Conservation (phyloP, 2,797 vertebrate species). For the Xyrichtys novacula region DNA sequence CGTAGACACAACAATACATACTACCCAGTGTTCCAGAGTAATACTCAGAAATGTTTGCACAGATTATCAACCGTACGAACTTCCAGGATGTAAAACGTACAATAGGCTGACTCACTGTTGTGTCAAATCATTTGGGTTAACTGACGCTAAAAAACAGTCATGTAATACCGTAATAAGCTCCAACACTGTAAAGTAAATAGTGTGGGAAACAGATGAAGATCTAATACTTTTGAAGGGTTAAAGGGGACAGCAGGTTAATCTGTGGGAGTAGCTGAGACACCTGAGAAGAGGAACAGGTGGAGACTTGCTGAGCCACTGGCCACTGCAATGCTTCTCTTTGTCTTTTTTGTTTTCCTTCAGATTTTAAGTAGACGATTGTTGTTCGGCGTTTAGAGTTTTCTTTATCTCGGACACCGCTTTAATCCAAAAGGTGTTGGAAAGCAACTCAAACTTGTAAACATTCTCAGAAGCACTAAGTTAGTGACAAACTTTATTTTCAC, state of each 20-base stretch:
- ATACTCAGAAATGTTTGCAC: background rate
- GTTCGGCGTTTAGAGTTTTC: no score
- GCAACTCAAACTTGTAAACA: no score
- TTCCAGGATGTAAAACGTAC: background rate
- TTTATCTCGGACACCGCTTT: no score
- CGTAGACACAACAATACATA: background rate
- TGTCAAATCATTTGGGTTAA: constrained; percentile 30
- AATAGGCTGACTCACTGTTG: constrained; percentile 5
- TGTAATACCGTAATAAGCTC: background rate
- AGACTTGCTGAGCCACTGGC: constrained; percentile 20
- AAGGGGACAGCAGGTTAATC: constrained; percentile 45
- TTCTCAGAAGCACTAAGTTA: no score
- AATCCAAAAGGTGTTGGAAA: no score
- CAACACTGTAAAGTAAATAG: background rate
- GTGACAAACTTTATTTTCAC: no score
- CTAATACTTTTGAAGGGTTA: constrained; percentile 1
- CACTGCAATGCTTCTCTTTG: constrained; percentile 6
- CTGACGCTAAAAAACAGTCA: background rate
- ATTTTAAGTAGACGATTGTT: no score
- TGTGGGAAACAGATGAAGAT: constrained; percentile 30
- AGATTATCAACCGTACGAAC: constrained; percentile 3
- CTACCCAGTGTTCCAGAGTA: background rate
- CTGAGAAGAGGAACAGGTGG: constrained; percentile 64
- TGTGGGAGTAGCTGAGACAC: constrained; percentile 58
- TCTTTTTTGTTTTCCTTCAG: background rate